Conservation (phyloP, 2,888 invertebrate genomes). For the Encarsia formosa region DNA sequence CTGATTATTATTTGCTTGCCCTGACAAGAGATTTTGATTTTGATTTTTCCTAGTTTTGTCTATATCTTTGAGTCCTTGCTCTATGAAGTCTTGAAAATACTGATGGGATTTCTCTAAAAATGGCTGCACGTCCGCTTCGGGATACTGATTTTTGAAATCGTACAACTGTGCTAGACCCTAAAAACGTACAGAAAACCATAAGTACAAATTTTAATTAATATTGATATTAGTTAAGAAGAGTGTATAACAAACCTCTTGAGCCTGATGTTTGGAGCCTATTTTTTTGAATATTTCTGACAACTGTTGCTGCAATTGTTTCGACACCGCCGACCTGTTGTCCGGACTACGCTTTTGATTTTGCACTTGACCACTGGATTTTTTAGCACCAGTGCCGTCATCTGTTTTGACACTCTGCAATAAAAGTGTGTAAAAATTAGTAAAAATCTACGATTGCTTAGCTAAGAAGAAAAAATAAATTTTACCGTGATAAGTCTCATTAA, state of each 20-base stretch:
- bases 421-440: background rate
- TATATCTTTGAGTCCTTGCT: slow-evolving; percentile 67
- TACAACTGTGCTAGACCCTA: slow-evolving; percentile 77
- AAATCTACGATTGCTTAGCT: no score
- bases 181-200: slow-evolving; percentile 20
- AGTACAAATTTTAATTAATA: slow-evolving; percentile 2
- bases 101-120: slow-evolving; percentile 78
- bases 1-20: slow-evolving; percentile 14
- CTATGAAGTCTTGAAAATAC: slow-evolving; percentile 83
- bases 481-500: slow-evolving; percentile 77
- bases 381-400: slow-evolving; percentile 48
- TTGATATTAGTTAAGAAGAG: background rate
- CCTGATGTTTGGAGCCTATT: slow-evolving; percentile 84
- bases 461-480: no score
- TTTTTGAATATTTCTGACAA: slow-evolving; percentile 86
- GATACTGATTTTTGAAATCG: slow-evolving; percentile 71
- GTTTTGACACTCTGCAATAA: slow-evolving; percentile 52
- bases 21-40: slow-evolving; percentile 38
- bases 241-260: slow-evolving; percentile 54
- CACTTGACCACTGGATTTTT: slow-evolving; percentile 38
- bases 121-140: slow-evolving; percentile 76
- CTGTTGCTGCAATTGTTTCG: slow-evolving; percentile 78
- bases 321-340: no score
- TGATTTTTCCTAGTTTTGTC: slow-evolving; percentile 50
- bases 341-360: slow-evolving; percentile 54